Base-by-base conservation (phyloP, 2,113 vertebrate genomes). In the Lontra canadensis region DNA sequence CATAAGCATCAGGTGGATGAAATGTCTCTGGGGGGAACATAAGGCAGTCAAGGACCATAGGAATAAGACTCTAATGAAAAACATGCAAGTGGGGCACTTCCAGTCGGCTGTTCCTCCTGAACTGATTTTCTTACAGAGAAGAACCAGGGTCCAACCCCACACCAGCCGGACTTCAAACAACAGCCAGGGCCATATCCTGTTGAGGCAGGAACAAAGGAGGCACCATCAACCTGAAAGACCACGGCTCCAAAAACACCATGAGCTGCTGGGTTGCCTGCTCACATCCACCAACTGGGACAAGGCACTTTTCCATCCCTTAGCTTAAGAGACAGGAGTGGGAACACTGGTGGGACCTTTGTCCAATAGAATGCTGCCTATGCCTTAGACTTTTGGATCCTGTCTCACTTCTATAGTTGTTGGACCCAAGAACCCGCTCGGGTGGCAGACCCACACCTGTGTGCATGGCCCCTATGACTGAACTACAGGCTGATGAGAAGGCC, bases 381-480 rank as follows among this genome's bases (percentile, higher is more conserved):
- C 42, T 47, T 31, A 31, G 42, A 78, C 14, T 5, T 17, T 18
- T 18, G 74, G 42, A 42, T 78, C 42, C 26, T 7, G 26, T 26
- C 26, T 78, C 74, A 31, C 42, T 47, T 31, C 26, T 78, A 9
- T 18, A 26, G 0, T 31, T 31, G 74, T 47, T 18, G 42, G 73
- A 44, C 15, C 42, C 42, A 47, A 47, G 42, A 47, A 31, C 26
- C 26, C 0, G 4, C 26, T 18, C 15, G 1, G 25, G 26, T 10
- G 2, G 44, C 74, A 78, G 7, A 76, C 42, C 26, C 42, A 17
- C 23, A 25, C 42, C 18, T n/a, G 18, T 0, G 2, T 17, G 52
- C 49, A 9, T 0, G 7, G 20, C 47, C 23, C 36, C 84, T 6
- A 1, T 0, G 34, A 52, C 10, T 23, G 55, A 4, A 29, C 47